phyloP scores from a whole-genome alignment of 1,140 invertebrate species.

The Odontomachus brunneus region DNA sequence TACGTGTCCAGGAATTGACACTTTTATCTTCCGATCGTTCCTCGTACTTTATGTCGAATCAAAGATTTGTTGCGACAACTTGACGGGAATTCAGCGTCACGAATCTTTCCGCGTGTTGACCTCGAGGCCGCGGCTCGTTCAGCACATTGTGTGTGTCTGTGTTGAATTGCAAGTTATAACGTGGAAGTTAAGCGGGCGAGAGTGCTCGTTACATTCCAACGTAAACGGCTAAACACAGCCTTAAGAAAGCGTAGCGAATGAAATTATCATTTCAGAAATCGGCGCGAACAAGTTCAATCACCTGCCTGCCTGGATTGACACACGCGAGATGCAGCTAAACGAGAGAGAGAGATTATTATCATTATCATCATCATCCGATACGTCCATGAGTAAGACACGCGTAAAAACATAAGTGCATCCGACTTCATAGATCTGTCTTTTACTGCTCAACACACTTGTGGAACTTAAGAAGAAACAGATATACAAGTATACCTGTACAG shows the following conservation, averaged over 20 bases:
- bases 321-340: neutral
- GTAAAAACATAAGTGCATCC: too few relatives aligned
- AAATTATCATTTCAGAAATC: conserved; percentile 58
- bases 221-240: conserved; percentile 52
- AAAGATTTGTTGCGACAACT: neutral
- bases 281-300: conserved; percentile 40
- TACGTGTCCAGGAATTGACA: too few relatives aligned
- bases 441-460: too few relatives aligned
- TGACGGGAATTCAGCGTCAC: neutral
- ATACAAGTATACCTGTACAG: too few relatives aligned
- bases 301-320: neutral
- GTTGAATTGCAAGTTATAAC: conserved; percentile 40
- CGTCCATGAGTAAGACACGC: too few relatives aligned
- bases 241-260: conserved; percentile 52
- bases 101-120: conserved; percentile 20
- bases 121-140: neutral
- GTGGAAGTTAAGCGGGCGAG: conserved; percentile 55
- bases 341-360: too few relatives aligned
- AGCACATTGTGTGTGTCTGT: conserved; percentile 15
- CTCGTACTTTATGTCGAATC: neutral
- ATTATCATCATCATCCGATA: too few relatives aligned
- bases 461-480: too few relatives aligned
- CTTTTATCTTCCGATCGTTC: too few relatives aligned
- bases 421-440: too few relatives aligned
- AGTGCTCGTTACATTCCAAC: conserved; percentile 56